Evolutionary conservation across 2,113 vertebrate species (phyloP), one percentile per base, ranked within the genome.

Genomic region (Xenopus tropicalis): DNA sequence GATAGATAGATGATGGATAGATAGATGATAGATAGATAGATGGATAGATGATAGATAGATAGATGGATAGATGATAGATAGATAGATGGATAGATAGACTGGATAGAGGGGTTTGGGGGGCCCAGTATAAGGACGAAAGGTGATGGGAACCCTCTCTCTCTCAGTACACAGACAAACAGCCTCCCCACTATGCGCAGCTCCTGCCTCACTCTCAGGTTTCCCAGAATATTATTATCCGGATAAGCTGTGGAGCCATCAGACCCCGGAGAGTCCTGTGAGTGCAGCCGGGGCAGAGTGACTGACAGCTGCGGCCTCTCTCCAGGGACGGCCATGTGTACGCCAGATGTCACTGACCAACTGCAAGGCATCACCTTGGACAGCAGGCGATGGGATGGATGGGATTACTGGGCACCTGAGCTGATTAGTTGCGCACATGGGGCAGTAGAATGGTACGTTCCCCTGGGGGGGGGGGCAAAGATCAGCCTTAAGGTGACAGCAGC

Each of bases 321-420:
- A 29, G 72, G 70, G 70, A 72, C 19, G 9, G 19, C 20, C 51
- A 65, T 66, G 52, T 29, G 63, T 23, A 11, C 11, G 17, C 52
- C 72, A 74, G 56, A 74, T 74, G 72, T 67, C 72, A 48, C 52
- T 16, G 52, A 3, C 51, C 63, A 48, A 66, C 61, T 73, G 62
- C 54, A 58, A 58, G 16, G 19, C 71, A 24, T 20, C 37, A 23
- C 71, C 63, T 48, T 44, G 22, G 14, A 19, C 11, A 20, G 29
- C 11, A 3, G 21, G 51, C n/a, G 14, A 12, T 7, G 20, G 54
- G 11, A 63, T 11, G 16, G 13, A 23, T 13, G 20, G 19, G 54
- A 23, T 43, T 44, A 70, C 13, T 48, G 46, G 46, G 14, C 25
- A 13, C 12, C 29, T 44, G 20, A 66, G 44, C 69, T 16, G 57